phyloP scores from a whole-genome alignment of 1,140 invertebrate genomes.

The Saxidomus purpurata region DNA sequence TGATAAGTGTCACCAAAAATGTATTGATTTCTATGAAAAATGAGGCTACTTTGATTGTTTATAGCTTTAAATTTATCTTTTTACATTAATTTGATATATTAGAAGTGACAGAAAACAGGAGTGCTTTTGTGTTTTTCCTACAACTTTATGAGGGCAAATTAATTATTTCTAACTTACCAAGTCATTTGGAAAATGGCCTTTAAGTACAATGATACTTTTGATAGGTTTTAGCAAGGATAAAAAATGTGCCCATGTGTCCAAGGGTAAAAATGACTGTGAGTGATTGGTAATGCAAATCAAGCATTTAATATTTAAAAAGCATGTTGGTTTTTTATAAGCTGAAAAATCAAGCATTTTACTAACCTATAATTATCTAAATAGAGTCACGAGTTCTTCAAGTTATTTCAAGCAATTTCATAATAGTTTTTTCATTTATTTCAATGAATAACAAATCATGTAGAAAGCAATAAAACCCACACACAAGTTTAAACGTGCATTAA shows the following conservation, averaged over 20 bases:
- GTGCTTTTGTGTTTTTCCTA: background rate
- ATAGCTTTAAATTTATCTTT: background rate
- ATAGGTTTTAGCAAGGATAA: no score
- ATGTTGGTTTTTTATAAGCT: no score
- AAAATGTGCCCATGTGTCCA: no score
- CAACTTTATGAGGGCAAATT: background rate
- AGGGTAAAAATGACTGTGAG: no score
- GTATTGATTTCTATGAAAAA: constrained; percentile 57
- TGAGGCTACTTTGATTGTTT: background rate
- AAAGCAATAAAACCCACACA: background rate
- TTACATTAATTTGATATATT: constrained; percentile 6
- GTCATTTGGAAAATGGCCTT: background rate
- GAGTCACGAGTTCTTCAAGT: no score
- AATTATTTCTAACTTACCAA: constrained; percentile 17
- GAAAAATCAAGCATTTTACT: no score
- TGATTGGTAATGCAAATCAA: no score
- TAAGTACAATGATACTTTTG: no score
- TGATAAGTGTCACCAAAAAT: constrained; percentile 45
- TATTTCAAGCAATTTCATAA: no score
- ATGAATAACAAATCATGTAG: background rate
- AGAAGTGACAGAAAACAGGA: constrained; percentile 6
- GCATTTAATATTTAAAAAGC: no score
- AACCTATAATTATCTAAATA: no score
- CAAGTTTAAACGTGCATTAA: background rate
- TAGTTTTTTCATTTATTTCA: no score